A percentile compares a stretch with the other conserved stretches of the same genome.
Conservation (phyloP, 23 tunicate species). For the Clavelina lepadiformis region DNA sequence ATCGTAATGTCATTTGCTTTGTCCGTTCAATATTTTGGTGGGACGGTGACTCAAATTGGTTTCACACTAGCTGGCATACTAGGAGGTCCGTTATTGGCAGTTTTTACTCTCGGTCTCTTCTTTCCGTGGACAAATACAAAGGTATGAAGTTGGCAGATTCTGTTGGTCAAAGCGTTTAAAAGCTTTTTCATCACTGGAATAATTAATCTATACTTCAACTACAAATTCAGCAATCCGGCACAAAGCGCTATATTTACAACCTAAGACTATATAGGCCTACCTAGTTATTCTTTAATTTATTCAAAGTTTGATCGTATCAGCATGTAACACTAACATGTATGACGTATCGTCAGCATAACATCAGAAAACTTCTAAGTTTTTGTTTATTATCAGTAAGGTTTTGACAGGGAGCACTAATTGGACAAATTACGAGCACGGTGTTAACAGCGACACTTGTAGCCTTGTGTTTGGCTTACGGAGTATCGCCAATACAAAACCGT, state of each 20-base stretch:
- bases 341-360: too few relatives aligned
- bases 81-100: constrained; percentile 20
- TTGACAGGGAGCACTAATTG: constrained; percentile 18
- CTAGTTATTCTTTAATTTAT: too few relatives aligned
- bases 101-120: constrained; percentile 28
- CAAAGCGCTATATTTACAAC: neutral
- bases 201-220: too few relatives aligned
- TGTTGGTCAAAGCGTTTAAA: too few relatives aligned
- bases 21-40: neutral
- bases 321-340: too few relatives aligned
- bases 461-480: constrained; percentile 7
- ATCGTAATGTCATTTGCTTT: constrained; percentile 2
- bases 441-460: constrained; percentile 8
- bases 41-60: neutral
- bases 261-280: too few relatives aligned
- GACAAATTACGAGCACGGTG: constrained; percentile 1
- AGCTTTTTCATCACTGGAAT: too few relatives aligned
- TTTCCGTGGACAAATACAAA: constrained; percentile 23
- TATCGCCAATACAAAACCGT: neutral
- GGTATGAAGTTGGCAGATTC: constrained; percentile 5
- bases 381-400: too few relatives aligned
- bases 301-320: too few relatives aligned
- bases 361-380: too few relatives aligned
- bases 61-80: neutral
- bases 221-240: too few relatives aligned